phyloP scores from a whole-genome alignment of 2,888 invertebrate genomes.

The Epinotia nisella region DNA sequence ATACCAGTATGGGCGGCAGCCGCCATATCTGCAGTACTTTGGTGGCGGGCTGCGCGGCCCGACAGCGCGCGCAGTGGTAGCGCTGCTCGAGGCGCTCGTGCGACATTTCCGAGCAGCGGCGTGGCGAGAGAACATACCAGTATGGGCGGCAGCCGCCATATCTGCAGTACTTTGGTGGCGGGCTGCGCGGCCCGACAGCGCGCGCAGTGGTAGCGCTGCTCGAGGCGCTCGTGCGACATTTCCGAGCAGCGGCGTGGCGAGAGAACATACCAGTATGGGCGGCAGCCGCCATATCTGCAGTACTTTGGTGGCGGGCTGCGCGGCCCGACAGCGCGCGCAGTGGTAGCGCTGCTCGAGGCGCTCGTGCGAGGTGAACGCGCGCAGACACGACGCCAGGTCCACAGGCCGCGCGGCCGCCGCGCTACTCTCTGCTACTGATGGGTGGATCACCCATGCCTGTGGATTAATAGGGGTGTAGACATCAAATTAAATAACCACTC shows the following conservation, averaged over 20 bases:
- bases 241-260: too few species aligned
- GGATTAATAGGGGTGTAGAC: too few species aligned
- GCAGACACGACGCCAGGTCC: conserved; percentile 92
- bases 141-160: conserved; percentile 1
- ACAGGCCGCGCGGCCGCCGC: conserved; percentile 92
- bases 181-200: too few species aligned
- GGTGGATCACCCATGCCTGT: conserved; percentile 91
- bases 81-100: too few species aligned
- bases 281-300: conserved; percentile 96
- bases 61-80: too few species aligned
- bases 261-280: conserved; percentile 89
- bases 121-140: neutral
- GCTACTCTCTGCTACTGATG: conserved; percentile 88
- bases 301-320: conserved; percentile 94
- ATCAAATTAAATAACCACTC: too few species aligned
- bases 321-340: conserved; percentile 92
- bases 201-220: too few species aligned
- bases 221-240: too few species aligned
- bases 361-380: conserved; percentile 95
- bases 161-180: neutral
- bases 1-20: too few species aligned
- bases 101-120: too few species aligned
- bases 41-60: too few species aligned
- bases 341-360: conserved; percentile 93
- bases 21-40: too few species aligned